Base-by-base conservation (phyloP, 2,888 invertebrate genomes). In the Amorpha juglandis region DNA sequence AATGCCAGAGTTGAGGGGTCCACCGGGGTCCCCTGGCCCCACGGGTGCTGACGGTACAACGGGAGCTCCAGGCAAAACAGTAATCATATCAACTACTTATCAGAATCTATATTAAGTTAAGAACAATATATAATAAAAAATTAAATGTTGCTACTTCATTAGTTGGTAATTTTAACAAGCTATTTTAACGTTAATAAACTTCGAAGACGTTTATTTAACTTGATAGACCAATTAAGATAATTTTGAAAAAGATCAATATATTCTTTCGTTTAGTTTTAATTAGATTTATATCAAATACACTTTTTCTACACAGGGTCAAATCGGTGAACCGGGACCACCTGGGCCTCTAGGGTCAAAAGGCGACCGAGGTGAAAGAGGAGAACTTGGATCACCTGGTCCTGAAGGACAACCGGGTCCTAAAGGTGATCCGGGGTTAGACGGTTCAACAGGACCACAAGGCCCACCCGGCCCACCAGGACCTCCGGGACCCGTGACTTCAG, bases 51-150 rank as follows among this genome's bases (percentile, higher is more conserved):
- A 97, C 82, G 97, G 97, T 38, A 97, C 96, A 75, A 95, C 96
- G 38, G 97, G 97, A 38, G 95, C 96, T 68, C 96, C 97, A 70
- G 98, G 98, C 71, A 95, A 96, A 79, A 96, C 97, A 87, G 96
- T 96, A 93, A 92, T 91, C 71, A 67, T 69, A 68, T 69, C 69
- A 68, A 53, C 14, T 58, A 14, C n/a, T n/a, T 35, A n/a, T n/a
- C n/a, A n/a, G n/a, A n/a, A n/a, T n/a, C n/a, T n/a, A n/a, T n/a
- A n/a, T n/a, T n/a, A n/a, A n/a, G n/a, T n/a, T n/a, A n/a, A n/a
- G n/a, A n/a, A n/a, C n/a, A n/a, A n/a, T n/a, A n/a, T n/a, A n/a
- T n/a, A n/a, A n/a, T n/a, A n/a, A n/a, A 3, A 35, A 16, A 21
- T 51, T 21, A 19, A 51, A 51, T 27, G 27, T 27, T 27, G 27